phyloP scores from a whole-genome alignment of 2,113 vertebrate species.

The Nematolebias whitei region DNA sequence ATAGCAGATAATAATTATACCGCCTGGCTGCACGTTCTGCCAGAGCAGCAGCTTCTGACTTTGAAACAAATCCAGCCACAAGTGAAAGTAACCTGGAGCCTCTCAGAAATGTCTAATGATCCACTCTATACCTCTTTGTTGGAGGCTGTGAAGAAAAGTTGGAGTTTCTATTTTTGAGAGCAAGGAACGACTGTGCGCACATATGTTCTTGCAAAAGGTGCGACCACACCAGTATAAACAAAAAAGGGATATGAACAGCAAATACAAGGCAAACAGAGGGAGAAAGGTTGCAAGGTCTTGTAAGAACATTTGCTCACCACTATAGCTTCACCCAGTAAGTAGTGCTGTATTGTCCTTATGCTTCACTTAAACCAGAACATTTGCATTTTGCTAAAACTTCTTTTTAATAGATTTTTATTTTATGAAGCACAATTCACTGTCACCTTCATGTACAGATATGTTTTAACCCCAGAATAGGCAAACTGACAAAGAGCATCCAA shows the following conservation, averaged over 20 bases:
- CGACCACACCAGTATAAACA: not conserved
- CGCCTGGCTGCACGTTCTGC: not conserved
- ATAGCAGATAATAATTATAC: slow-evolving; percentile 2
- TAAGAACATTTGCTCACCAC: not conserved
- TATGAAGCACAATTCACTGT: not conserved
- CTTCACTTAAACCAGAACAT: not conserved
- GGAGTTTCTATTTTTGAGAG: no score
- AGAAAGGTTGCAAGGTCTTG: no score
- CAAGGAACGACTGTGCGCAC: no score
- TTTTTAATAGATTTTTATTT: not conserved
- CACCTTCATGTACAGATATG: no score
- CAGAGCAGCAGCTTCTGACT: not conserved
- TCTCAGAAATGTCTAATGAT: not conserved
- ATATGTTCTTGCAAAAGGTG: not conserved
- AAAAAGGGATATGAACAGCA: no score
- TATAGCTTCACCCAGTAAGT: not conserved
- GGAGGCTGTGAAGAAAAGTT: not conserved
- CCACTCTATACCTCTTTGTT: not conserved
- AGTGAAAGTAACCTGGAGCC: not conserved
- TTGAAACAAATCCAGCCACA: not conserved
- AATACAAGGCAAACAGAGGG: no score
- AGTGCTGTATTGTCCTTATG: not conserved
- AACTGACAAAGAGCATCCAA: no score
- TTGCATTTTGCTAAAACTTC: not conserved
- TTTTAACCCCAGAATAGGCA: no score